Evolutionary conservation across 2,113 vertebrate genomes (phyloP).

Genomic region (Passer montanus): DNA sequence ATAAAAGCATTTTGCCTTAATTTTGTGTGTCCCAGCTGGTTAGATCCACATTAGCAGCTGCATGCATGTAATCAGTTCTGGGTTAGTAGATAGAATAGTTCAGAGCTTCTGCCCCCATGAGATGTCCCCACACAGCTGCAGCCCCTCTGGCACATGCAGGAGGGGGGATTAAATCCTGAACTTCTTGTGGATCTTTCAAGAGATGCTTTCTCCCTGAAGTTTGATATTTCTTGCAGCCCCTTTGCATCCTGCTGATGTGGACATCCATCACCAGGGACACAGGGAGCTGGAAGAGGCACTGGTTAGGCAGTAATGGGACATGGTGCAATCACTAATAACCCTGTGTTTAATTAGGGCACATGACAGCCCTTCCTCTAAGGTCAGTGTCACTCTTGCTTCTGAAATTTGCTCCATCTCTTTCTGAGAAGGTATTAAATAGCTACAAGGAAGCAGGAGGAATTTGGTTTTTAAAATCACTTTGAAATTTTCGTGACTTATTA

Average conservation of each 20-base stretch:
- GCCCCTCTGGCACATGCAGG: not conserved
- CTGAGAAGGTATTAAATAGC: not conserved
- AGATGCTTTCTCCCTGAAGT: not conserved
- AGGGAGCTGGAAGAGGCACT: not conserved
- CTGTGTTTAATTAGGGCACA: not conserved
- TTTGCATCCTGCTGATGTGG: not conserved
- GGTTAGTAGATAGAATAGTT: not conserved
- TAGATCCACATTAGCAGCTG: not conserved
- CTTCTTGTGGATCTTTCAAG: not conserved
- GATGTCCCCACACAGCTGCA: not conserved
- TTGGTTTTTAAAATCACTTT: not conserved
- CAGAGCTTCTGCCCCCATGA: not conserved
- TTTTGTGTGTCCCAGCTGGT: not conserved
- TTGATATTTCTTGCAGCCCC: not conserved
- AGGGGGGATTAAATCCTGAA: not conserved
- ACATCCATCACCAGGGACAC: not conserved
- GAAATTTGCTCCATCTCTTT: not conserved
- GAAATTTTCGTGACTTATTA: not conserved
- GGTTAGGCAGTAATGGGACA: not conserved
- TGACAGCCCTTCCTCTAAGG: not conserved
- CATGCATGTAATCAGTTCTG: not conserved
- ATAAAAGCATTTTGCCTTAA: not conserved
- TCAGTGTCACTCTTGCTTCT: not conserved
- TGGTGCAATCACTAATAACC: not conserved
- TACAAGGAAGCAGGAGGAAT: not conserved